Percentiles rank a stretch among this genome's conserved stretches.
These are phyloP conservation scores for Mus musculus DNA, from an alignment of 2,113 vertebrate species.

Conservation along the genomic window GRCm39 chr4:55616501-55617000, in stretches of 20 bases:
- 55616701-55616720: slow-evolving; percentile 41
- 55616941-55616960: too few relatives aligned
- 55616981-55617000: not conserved
- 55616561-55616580: slow-evolving; percentile 13
- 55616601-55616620: slow-evolving; percentile 1
- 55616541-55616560: not conserved
- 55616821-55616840: not conserved
- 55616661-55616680: slow-evolving; percentile 23
- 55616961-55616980: too few relatives aligned
- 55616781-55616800: not conserved
- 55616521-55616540: not conserved
- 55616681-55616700: slow-evolving; percentile 34
- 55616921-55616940: too few relatives aligned
- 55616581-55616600: slow-evolving; percentile 10
- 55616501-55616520: not conserved
- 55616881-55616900: not conserved
- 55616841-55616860: not conserved
- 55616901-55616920: too few relatives aligned
- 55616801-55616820: not conserved
- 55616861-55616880: not conserved
- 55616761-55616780: not conserved
- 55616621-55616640: slow-evolving; percentile 26
- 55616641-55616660: slow-evolving; percentile 20
- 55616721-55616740: not conserved
- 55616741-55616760: not conserved